A percentile compares a stretch with the other conserved stretches of the same genome.
These are phyloP conservation scores for Tursiops truncatus DNA, from an alignment of 2,113 vertebrate genomes.

Conservation along the genomic window DNA sequence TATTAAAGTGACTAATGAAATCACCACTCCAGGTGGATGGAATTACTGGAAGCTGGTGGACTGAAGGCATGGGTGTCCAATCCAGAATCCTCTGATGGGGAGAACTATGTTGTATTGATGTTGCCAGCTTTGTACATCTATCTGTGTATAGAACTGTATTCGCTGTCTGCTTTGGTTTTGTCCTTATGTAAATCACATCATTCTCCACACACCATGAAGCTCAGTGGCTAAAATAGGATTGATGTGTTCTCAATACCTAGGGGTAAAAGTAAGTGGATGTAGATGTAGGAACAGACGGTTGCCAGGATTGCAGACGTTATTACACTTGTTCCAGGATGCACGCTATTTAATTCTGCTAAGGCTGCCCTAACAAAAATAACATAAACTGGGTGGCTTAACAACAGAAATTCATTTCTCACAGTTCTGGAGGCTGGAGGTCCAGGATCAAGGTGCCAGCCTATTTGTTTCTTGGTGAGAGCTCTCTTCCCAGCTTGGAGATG, in stretches of 20 bases:
- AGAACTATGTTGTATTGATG: not conserved
- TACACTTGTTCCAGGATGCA: not conserved
- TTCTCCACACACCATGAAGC: not conserved
- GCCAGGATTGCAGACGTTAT: not conserved
- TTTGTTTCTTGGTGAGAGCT: not conserved
- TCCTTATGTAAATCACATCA: not conserved
- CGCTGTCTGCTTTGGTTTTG: not conserved
- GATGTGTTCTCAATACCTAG: not conserved
- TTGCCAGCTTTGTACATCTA: not conserved
- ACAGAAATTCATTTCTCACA: not conserved
- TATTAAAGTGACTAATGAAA: not conserved
- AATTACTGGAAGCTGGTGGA: not conserved
- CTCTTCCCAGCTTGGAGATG: not conserved
- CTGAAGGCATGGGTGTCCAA: not conserved
- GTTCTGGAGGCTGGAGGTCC: not conserved
- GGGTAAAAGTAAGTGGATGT: not conserved
- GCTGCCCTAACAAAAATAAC: not conserved
- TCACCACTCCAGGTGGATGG: not conserved
- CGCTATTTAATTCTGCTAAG: not conserved
- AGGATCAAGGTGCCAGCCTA: not conserved
- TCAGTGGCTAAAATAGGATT: not conserved
- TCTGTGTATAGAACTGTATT: not conserved
- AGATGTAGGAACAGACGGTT: not conserved
- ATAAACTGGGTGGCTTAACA: not conserved
- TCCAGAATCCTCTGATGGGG: not conserved